These are phyloP conservation scores for Pavo muticus DNA, from an alignment of 2,113 vertebrate genomes.

Conservation along the genomic window DNA sequence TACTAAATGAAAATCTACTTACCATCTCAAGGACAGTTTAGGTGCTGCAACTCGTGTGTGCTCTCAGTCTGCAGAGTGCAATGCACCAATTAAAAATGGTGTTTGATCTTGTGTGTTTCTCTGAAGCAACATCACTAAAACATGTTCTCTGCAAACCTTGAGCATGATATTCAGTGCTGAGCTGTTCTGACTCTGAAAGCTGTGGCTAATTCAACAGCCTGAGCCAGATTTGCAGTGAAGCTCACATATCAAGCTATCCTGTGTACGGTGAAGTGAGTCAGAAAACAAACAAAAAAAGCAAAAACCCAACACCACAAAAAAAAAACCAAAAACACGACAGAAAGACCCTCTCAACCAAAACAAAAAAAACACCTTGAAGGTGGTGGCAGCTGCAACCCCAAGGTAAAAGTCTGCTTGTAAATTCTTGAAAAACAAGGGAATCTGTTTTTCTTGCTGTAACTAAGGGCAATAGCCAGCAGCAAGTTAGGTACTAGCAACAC, in stretches of 20 bases:
- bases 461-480: not conserved
- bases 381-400: not conserved
- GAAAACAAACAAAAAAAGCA: not conserved
- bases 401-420: not conserved
- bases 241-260: not conserved
- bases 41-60: not conserved
- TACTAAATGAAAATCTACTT: not conserved
- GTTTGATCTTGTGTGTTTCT: not conserved
- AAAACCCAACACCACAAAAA: not conserved
- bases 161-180: not conserved
- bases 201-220: not conserved
- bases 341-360: not conserved
- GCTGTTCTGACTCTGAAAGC: not conserved
- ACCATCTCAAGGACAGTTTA: not conserved
- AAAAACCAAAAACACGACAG: not conserved
- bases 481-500: not conserved
- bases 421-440: not conserved
- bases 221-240: not conserved
- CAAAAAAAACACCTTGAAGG: not conserved
- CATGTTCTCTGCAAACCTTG: not conserved
- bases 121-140: not conserved
- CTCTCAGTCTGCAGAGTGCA: not conserved
- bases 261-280: not conserved
- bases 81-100: not conserved
- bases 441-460: not conserved